These are phyloP conservation scores for Fulmarus glacialis DNA, from an alignment of 2,113 vertebrate species.

Conservation along the genomic window DNA sequence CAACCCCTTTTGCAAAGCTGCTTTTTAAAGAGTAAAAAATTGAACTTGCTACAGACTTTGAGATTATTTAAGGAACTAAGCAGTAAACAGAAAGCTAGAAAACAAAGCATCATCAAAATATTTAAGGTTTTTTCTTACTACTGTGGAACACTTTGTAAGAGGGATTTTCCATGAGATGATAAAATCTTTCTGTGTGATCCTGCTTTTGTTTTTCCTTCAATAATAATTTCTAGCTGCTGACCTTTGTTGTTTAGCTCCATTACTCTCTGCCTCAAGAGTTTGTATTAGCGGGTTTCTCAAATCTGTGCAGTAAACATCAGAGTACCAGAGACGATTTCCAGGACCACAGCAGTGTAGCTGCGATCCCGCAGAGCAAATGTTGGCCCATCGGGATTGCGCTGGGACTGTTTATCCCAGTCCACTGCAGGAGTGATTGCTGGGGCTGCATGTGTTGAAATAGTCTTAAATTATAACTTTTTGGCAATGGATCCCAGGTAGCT, in stretches of 20 bases:
- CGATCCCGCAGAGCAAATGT: not conserved
- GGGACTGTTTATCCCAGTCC: not conserved
- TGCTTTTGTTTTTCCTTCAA: not conserved
- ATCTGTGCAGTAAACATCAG: not conserved
- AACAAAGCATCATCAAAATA: not conserved
- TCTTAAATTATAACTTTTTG: not conserved
- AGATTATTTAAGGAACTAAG: not conserved
- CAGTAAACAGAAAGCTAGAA: not conserved
- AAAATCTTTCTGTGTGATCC: not conserved
- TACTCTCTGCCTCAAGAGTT: not conserved
- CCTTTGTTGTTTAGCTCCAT: not conserved
- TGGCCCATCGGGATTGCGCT: rapidly evolving
- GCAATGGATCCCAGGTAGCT: not conserved
- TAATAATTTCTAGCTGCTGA: not conserved
- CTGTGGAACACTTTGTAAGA: not conserved
- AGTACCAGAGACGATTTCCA: not conserved
- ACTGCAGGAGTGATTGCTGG: not conserved
- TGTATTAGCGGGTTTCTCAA: not conserved
- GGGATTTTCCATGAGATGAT: not conserved
- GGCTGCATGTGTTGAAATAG: not conserved
- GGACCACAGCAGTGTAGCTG: not conserved
- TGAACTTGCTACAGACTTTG: not conserved
- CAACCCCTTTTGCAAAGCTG: not conserved
- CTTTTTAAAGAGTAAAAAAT: not conserved
- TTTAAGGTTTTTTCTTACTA: not conserved